Base-by-base conservation (phyloP, 2,113 vertebrate species). In the Spea multiplicata region DNA sequence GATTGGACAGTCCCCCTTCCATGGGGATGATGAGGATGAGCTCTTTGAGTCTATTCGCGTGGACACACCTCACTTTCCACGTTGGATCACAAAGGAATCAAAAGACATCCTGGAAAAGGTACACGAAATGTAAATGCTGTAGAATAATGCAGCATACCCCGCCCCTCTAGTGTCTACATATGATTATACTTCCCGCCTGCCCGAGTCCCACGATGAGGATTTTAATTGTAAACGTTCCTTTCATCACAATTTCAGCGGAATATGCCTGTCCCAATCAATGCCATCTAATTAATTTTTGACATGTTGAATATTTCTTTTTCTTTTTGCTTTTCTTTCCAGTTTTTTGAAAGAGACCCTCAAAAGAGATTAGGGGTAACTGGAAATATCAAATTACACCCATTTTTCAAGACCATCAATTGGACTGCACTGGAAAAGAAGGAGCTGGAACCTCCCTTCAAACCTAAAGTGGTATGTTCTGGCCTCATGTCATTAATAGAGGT, bases 351-450 rank as follows among this genome's bases (percentile, higher is more conserved):
- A 74, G 97, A 99, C 6, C 92, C 96, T 70, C 84, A 83, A 8
- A 94, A 86, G 78, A 92, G 97, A 79, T 91, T 99, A 7, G 97
- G 97, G 44, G 83, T 99, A 65, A 90, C 91, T n/a, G 97, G 97
- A 55, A 93, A 93, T 75, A 93, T 98, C 85, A 92, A 86, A 81
- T 83, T 80, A 52, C 97, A 99, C 66, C 52, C 93, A 14, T 98
- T 99, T 89, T 99, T 99, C 89, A 98, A 96, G 90, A 89, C 92
- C 46, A 94, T 98, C 82, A 94, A 95, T 88, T 99, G 97, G 97
- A 71, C 84, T 0, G 89, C 90, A 0, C 86, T 99, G 16, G 96
- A 98, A 90, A 95, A 84, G 81, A 93, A 87, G 82, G 94, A 93
- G 13, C 66, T 95, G 50, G 91, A 95, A 3, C 96, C 97, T 0